Base-by-base conservation (phyloP, 1,140 invertebrate species). In the Bombus pyrosoma region DNA sequence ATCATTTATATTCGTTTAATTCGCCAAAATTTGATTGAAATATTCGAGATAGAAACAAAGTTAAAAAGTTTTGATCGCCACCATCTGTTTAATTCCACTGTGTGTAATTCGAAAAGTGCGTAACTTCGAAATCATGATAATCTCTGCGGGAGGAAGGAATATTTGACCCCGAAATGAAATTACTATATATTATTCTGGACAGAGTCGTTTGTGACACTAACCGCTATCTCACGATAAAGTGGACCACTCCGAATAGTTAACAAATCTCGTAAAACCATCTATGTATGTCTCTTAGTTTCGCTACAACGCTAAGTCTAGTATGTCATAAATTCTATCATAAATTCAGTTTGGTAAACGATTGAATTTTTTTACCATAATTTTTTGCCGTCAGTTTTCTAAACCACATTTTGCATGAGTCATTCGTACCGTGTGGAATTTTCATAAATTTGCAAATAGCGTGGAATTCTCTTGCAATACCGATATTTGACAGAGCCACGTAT, bases 331-430 rank as follows among this genome's bases (percentile, higher is more conserved):
- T 71, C 34, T 28, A 82, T 72, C 47, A 82, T 62, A 62, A 62
- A n/a, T 62, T 62, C 71, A 81, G 41, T 87, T 88, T 77, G 85
- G 83, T 28, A 83, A 88, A 78, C 79, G 72, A 83, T 76, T 25
- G 86, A 82, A 87, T 90, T 88, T 88, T 87, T 75, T 53, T 53
- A 53, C 18, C 68, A 53, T 37, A n/a, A 71, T 28, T 83, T 83
- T 64, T 83, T 78, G 73, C 41, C 34, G 1, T n/a, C 18, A 22
- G 59, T 77, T 66, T 18, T n/a, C n/a, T 34, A 59, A 53, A 81
- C 32, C 47, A 53, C 6, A 53, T 53, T 53, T 53, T 53, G 18
- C 47, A 53, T 2, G 47, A 8, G 47, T 53, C 18, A 22, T 22
- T 53, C 6, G 6, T 53, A 53, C 18, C 0, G 18, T 22, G 47